Evolutionary conservation across 2,888 invertebrate genomes (phyloP).

Genomic region (Drosophila nr. perissopoda): DNA sequence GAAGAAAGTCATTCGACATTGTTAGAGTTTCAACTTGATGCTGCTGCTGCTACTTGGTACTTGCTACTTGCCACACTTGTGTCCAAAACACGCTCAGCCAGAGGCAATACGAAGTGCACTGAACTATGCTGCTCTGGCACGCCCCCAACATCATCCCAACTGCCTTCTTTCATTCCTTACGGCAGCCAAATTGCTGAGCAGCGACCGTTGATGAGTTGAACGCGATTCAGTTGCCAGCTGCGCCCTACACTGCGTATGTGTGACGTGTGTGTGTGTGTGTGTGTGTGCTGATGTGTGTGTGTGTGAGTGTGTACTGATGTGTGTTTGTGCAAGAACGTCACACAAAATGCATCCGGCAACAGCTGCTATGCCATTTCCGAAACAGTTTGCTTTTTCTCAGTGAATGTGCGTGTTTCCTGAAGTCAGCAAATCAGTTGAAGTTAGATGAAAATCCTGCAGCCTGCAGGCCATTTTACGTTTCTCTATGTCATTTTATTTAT

Average conservation of each 20-base stretch:
- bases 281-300: conserved; percentile 34
- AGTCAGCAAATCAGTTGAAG: conserved; percentile 69
- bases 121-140: conserved; percentile 35
- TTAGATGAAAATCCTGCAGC: conserved; percentile 27
- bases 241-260: conserved; percentile 55
- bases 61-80: conserved; percentile 27
- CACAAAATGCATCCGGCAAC: conserved; percentile 68
- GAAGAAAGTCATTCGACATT: conserved; percentile 67
- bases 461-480: conserved; percentile 24
- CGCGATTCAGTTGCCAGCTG: conserved; percentile 54
- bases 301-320: conserved; percentile 8
- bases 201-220: conserved; percentile 64
- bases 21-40: conserved; percentile 27
- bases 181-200: conserved; percentile 54
- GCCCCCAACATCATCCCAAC: not conserved
- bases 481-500: conserved; percentile 25
- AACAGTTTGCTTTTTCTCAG: conserved; percentile 65
- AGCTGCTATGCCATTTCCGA: conserved; percentile 75
- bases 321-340: conserved; percentile 32
- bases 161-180: not conserved
- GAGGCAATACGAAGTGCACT: conserved; percentile 45
- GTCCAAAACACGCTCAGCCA: conserved; percentile 41
- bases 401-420: conserved; percentile 22
- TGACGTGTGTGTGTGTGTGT: conserved; percentile 16
- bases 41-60: conserved; percentile 5